phyloP scores from a whole-genome alignment of 1,140 invertebrate genomes.

The Drosophila triauraria region DNA sequence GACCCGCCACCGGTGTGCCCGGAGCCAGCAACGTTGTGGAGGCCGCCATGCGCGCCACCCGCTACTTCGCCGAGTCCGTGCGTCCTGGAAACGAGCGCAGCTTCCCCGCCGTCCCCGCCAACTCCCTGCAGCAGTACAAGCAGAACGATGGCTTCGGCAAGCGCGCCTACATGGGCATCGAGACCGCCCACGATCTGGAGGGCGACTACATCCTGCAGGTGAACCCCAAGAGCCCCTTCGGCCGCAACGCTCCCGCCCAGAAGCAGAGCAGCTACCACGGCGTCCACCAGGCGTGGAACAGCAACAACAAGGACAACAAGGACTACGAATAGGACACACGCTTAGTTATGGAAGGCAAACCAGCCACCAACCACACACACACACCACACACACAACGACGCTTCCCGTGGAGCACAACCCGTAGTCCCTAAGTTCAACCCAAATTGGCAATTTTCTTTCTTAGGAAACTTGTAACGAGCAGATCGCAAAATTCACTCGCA shows the following conservation, averaged over 20 bases:
- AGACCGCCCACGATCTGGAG: constrained; percentile 61
- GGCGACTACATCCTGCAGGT: constrained; percentile 83
- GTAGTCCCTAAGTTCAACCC: constrained; percentile 45
- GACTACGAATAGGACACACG: constrained; percentile 29
- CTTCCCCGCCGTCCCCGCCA: constrained; percentile 76
- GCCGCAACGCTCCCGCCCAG: constrained; percentile 74
- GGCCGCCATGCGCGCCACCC: constrained; percentile 88
- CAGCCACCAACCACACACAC: constrained; percentile 3
- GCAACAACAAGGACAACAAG: constrained; percentile 46
- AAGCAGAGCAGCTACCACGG: constrained; percentile 69
- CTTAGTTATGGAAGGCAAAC: not conserved
- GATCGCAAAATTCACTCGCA: constrained; percentile 42
- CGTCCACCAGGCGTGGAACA: constrained; percentile 64
- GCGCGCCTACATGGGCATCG: constrained; percentile 82
- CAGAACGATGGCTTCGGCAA: constrained; percentile 76
- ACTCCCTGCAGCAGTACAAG: constrained; percentile 73
- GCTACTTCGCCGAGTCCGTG: constrained; percentile 88
- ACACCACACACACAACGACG: constrained; percentile 18
- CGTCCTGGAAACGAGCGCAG: constrained; percentile 82
- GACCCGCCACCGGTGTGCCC: constrained; percentile 85
- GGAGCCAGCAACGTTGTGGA: constrained; percentile 87
- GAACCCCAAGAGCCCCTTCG: constrained; percentile 79
- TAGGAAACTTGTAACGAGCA: constrained; percentile 27
- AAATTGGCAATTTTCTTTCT: constrained; percentile 32
- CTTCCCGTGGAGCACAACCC: constrained; percentile 27